phyloP scores from a whole-genome alignment of 1,140 invertebrate species.

The Leptinotarsa texana region DNA sequence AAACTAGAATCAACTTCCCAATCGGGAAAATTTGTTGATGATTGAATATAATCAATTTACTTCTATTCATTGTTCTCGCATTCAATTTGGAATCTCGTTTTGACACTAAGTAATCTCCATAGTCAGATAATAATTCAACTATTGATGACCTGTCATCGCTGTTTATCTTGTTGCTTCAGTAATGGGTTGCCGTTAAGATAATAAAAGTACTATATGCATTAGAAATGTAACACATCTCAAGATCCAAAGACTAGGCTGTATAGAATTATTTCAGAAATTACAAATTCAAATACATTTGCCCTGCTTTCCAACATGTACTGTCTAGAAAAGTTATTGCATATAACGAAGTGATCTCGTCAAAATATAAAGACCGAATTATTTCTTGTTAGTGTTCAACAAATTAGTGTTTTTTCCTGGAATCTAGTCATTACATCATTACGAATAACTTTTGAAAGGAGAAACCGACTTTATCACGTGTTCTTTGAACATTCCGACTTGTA shows the following conservation, averaged over 20 bases:
- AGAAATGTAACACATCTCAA: no score
- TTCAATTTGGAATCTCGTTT: background rate
- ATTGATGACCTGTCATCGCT: constrained; percentile 16
- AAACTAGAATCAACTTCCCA: no score
- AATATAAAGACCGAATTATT: background rate
- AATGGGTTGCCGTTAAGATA: background rate
- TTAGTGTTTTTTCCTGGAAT: background rate
- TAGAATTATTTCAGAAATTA: no score
- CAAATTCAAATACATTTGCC: no score
- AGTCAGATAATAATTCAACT: constrained; percentile 9
- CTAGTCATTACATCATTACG: background rate
- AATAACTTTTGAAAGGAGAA: constrained; percentile 6
- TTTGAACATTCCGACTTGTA: constrained; percentile 10
- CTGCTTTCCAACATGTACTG: no score
- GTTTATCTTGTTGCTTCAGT: background rate
- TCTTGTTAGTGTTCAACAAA: background rate
- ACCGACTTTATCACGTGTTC: constrained; percentile 10
- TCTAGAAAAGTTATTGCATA: background rate
- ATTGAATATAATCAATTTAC: constrained; percentile 1
- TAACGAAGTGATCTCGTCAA: background rate
- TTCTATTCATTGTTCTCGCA: background rate
- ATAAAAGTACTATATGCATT: background rate
- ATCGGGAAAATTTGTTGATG: no score
- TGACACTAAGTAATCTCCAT: background rate
- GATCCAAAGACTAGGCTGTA: no score